Conservation (phyloP, 2,113 vertebrate genomes). For the Pterocles orientalis region DNA sequence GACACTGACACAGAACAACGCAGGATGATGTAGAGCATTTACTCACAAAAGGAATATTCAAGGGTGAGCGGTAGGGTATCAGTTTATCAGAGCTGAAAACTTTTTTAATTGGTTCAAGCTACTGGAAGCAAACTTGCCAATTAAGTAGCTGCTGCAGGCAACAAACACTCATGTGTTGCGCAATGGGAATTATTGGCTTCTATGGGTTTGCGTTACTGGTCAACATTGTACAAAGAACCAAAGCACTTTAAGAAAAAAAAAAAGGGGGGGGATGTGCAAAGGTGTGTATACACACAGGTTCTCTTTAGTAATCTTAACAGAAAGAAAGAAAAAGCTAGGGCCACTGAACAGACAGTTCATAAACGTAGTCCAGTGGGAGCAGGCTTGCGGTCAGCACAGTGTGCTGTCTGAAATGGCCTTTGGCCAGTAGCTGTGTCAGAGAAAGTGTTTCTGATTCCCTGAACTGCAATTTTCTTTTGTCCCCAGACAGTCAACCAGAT, state of each 20-base stretch:
- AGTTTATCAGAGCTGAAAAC: neutral
- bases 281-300: neutral
- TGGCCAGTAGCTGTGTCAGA: neutral
- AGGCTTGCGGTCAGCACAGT: neutral
- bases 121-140: neutral
- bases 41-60: neutral
- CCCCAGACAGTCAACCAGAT: neutral
- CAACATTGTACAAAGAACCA: neutral
- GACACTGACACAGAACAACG: neutral
- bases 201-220: neutral
- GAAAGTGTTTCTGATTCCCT: neutral
- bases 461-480: neutral
- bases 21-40: neutral
- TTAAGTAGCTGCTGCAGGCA: neutral
- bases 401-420: neutral
- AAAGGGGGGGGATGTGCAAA: rapidly evolving
- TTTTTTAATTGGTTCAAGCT: neutral
- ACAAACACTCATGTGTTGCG: rapidly evolving
- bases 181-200: neutral
- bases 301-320: neutral
- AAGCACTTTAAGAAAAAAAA: neutral
- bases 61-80: neutral
- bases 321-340: neutral
- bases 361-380: neutral
- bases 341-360: rapidly evolving